Evolutionary conservation across 92 coral and sea anemone genomes (phyloP).

Genomic region (Actinostola sp.): DNA sequence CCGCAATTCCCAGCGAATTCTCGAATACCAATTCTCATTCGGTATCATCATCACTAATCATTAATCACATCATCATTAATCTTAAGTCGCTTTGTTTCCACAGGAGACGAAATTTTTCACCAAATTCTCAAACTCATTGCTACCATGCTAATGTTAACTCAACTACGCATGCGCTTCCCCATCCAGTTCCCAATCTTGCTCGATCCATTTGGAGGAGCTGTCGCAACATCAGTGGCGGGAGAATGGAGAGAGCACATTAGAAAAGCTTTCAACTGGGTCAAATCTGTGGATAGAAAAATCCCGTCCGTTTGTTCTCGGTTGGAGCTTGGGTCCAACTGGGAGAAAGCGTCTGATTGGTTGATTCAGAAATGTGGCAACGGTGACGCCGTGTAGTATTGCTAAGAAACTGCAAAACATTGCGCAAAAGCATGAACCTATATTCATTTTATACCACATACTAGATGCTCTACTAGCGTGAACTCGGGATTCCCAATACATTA

Average conservation of each 20-base stretch:
- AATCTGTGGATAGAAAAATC: constrained; percentile 69
- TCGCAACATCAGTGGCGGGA: constrained; percentile 12
- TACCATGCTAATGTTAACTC: constrained; percentile 71
- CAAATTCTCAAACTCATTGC: constrained; percentile 73
- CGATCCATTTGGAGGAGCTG: constrained; percentile 24
- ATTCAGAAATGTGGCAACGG: constrained; percentile 3
- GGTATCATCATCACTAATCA: too few relatives aligned
- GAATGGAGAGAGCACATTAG: constrained; percentile 41
- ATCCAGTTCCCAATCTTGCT: constrained; percentile 57
- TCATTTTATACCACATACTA: too few relatives aligned
- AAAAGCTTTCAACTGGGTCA: constrained; percentile 83
- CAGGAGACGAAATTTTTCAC: constrained; percentile 65
- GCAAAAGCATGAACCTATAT: too few relatives aligned
- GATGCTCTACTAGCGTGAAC: too few relatives aligned
- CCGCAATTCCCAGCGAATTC: too few relatives aligned
- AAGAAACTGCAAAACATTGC: too few relatives aligned
- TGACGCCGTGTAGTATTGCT: too few relatives aligned
- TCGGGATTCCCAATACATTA: too few relatives aligned
- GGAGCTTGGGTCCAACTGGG: constrained; percentile 94
- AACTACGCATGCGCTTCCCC: constrained; percentile 52
- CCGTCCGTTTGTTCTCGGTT: constrained; percentile 85
- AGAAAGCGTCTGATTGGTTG: constrained; percentile 38
- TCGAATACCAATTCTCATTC: too few relatives aligned
- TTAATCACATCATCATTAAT: too few relatives aligned
- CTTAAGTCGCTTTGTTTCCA: too few relatives aligned